Evolutionary conservation across 2,113 vertebrate species (phyloP), one percentile per base, ranked within the genome.

Genomic region (Antigone vipio): DNA sequence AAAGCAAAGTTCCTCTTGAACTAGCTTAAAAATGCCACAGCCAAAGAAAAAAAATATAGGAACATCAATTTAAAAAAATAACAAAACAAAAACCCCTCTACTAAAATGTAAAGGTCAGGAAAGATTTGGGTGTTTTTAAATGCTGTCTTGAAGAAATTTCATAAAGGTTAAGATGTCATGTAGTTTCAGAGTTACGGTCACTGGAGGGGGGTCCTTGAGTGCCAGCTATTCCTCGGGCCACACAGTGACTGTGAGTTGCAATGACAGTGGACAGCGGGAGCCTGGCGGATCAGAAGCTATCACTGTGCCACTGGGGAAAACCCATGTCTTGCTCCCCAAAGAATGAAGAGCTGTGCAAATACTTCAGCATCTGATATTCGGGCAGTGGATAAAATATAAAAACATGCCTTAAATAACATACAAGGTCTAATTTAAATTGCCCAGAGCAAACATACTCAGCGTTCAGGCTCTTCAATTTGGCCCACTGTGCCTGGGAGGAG

Each of bases 81-180:
- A 96, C 93, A 96, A 97, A 97, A 92, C 95, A 97, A 97, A 96
- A 90, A 69, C 53, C 78, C 59, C 87, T 97, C 96, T 85, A 97
- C 97, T 98, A 98, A 98, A 98, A 98, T 97, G 96, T 97, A 98
- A 99, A 98, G 98, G 98, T 98, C 98, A 98, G 94, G 97, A 98
- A 98, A 98, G 98, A 98, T 98, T 98, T 98, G 98, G 98, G 98
- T 98, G 98, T 98, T 99, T 98, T 98, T 98, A 99, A 98, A 98
- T 98, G 98, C 98, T 98, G 98, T 98, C 98, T 98, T 95, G 97
- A 98, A 98, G 98, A 97, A 97, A 97, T 98, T 98, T 98, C 97
- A 97, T 98, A 98, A 98, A 99, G 98, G 98, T 98, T 98, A 98
- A 98, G 98, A 98, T 98, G 98, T 98, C 98, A 98, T 98, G 98